Conservation (phyloP, 2,888 invertebrate genomes). For the Hedychridium roseum region DNA sequence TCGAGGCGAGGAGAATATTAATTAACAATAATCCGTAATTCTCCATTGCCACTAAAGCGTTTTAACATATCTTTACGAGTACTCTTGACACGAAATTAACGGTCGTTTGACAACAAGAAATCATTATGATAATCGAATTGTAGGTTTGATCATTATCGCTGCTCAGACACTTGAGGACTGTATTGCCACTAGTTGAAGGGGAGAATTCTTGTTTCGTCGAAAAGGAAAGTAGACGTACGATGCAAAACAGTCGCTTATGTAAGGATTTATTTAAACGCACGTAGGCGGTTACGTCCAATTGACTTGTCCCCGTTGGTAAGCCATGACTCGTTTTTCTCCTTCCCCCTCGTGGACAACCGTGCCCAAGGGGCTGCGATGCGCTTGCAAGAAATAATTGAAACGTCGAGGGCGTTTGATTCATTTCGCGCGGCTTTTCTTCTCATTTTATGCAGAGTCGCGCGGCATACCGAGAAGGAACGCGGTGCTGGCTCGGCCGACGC, state of each 20-base stretch:
- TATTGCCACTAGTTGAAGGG: no score
- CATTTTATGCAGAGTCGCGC: constrained; percentile 55
- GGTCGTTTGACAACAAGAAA: no score
- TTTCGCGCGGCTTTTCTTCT: constrained; percentile 56
- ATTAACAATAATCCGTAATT: no score
- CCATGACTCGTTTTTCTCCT: no score
- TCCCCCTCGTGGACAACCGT: constrained; percentile 3
- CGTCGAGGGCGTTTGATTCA: constrained; percentile 60
- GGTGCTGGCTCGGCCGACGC: constrained; percentile 19
- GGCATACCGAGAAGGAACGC: constrained; percentile 30
- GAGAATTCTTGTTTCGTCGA: no score
- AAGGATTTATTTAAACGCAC: constrained; percentile 24
- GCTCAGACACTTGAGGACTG: no score
- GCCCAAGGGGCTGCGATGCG: constrained; percentile 22
- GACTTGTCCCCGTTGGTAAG: constrained; percentile 20
- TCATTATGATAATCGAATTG: no score
- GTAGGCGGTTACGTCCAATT: constrained; percentile 22
- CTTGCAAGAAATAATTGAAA: constrained; percentile 61
- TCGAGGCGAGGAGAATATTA: no score
- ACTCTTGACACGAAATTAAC: no score
- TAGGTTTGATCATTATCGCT: no score
- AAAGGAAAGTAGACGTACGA: constrained; percentile 23
- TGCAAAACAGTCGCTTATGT: constrained; percentile 19
- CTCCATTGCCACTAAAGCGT: no score
- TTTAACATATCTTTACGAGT: no score